Conservation (phyloP, 2,113 vertebrate species). For the Alligator sinensis region DNA sequence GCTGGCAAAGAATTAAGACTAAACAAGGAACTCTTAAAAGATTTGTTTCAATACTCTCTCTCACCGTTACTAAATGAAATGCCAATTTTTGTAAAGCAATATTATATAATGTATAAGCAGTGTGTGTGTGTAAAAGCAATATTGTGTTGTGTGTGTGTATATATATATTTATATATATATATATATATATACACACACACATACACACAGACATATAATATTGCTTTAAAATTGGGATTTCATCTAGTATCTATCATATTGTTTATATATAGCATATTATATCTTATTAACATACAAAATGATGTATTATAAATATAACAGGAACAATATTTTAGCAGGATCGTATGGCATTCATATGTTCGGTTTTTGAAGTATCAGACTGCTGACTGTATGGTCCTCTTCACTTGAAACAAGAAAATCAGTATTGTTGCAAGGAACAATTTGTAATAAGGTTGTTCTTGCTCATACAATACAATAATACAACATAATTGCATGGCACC, state of each 20-base stretch:
- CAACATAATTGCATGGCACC: neutral
- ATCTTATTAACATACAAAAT: no score
- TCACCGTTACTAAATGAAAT: neutral
- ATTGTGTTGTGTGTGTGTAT: no score
- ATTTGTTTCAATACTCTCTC: neutral
- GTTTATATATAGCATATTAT: no score
- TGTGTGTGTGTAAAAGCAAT: no score
- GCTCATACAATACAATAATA: neutral
- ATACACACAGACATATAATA: no score
- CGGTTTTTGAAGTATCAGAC: neutral
- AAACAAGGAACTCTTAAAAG: neutral
- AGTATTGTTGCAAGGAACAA: neutral
- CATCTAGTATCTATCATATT: no score
- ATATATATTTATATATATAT: no score
- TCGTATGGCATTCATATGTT: neutral
- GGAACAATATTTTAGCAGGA: neutral
- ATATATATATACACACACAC: no score
- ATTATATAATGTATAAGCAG: no score
- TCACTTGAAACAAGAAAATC: neutral
- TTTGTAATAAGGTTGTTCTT: neutral
- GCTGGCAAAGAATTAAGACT: neutral
- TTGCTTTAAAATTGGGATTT: no score
- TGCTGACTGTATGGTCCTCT: neutral
- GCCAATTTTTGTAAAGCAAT: neutral
- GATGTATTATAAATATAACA: neutral